phyloP scores from a whole-genome alignment of 2,797 vertebrate genomes.

The Anableps anableps region DNA sequence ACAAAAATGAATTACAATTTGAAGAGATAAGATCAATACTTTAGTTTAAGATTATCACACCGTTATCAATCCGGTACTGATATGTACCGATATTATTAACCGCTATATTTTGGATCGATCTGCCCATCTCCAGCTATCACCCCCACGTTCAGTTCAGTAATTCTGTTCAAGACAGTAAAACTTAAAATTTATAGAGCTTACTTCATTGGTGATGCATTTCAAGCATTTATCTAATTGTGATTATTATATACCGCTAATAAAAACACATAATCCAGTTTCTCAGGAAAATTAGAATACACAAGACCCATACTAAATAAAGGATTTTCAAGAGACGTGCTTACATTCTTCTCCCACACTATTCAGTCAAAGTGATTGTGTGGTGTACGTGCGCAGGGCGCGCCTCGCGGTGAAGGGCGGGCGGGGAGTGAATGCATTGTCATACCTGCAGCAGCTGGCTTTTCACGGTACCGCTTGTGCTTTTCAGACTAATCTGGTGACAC shows the following conservation, averaged over 20 bases:
- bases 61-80: no score
- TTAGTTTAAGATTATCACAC: no score
- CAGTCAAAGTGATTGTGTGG: not conserved
- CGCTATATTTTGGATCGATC: no score
- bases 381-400: slow-evolving; percentile 25
- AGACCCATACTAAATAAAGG: not conserved
- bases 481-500: slow-evolving; percentile 65
- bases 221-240: not conserved
- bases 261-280: not conserved
- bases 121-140: no score
- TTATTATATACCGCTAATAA: not conserved
- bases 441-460: slow-evolving; percentile 63
- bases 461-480: slow-evolving; percentile 66
- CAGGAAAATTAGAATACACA: not conserved
- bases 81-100: no score
- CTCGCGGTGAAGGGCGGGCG: slow-evolving; percentile 12
- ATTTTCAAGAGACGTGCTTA: not conserved
- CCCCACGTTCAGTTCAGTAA: not conserved
- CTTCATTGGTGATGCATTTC: not conserved
- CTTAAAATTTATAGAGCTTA: no score
- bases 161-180: not conserved
- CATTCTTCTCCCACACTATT: no score
- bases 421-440: slow-evolving; percentile 62
- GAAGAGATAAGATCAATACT: no score
- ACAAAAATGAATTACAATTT: no score